These are phyloP conservation scores for Baronia brevicornis DNA, from an alignment of 2,888 invertebrate species.

Conservation along the genomic window DNA sequence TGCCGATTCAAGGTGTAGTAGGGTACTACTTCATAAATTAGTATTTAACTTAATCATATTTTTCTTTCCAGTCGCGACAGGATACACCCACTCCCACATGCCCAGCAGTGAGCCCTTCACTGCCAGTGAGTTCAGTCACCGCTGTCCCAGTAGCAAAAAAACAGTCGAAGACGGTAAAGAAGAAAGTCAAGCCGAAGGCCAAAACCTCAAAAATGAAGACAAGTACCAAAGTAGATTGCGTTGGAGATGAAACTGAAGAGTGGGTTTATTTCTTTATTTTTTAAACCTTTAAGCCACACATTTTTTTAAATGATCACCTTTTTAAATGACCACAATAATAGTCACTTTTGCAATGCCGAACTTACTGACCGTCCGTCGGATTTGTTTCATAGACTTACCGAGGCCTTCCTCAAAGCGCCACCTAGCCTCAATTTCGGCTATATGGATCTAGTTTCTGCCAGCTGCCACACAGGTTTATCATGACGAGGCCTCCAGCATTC, in stretches of 20 bases:
- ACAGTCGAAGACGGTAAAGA: conserved; percentile 32
- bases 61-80: conserved; percentile 41
- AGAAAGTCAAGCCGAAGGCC: conserved; percentile 29
- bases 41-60: conserved; percentile 12
- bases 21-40: not conserved
- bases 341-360: no score
- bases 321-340: no score
- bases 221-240: conserved; percentile 36
- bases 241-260: conserved; percentile 50
- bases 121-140: conserved; percentile 59
- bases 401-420: no score
- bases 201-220: conserved; percentile 41
- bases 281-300: no score
- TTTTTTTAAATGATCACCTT: no score
- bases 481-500: no score
- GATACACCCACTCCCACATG: conserved; percentile 50
- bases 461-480: no score
- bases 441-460: no score
- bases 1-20: conserved; percentile 9
- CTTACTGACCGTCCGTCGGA: no score
- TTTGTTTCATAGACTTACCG: no score
- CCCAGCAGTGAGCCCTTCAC: conserved; percentile 53
- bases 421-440: no score
- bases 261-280: conserved; percentile 30
- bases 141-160: conserved; percentile 42